Evolutionary conservation across 2,797 vertebrate species (phyloP), one percentile per base, ranked within the genome.

Genomic region (Pterois miles): DNA sequence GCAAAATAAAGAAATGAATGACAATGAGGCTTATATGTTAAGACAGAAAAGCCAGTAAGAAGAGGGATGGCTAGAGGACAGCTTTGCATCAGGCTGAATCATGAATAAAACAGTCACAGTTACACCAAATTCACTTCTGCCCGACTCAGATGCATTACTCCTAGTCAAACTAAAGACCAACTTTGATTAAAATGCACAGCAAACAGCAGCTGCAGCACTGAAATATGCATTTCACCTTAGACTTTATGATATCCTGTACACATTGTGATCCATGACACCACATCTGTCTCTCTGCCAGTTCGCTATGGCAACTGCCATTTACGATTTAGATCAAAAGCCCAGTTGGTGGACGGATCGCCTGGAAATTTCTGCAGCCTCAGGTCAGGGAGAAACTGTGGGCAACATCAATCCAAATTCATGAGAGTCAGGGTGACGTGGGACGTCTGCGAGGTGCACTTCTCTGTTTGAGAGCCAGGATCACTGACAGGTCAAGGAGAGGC

Each of bases 271-370:
- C 52, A 20, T 62, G 67, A 65, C 38, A 34, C 43, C 75, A 80
- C 80, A 83, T 86, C 87, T 82, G 87, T 87, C 78, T 8, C 56
- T 69, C 71, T 72, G 46, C 53, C 71, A 38, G 73, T 62, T 70
- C 54, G 3, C 70, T 68, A 50, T 70, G 82, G 71, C 87, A 88
- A 82, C 86, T 91, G 90, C 78, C 88, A 80, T 83, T 71, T 64
- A 63, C 0, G 9, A 88, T 92, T 90, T 86, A 64, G 69, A 87
- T 92, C 90, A 86, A 86, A 88, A 60, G 66, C 64, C 43, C 3
- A 14, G 80, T 69, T 82, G 85, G 84, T 81, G 81, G 74, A 72
- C 36, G 29, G 53, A 77, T 68, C 1, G 64, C 67, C 69, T 29
- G 60, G 57, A 76, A 78, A 76, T 66, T 22, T 46, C 27, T 2